Evolutionary conservation across 2,888 invertebrate species (phyloP).

Genomic region (Alviniconcha strummeri): DNA sequence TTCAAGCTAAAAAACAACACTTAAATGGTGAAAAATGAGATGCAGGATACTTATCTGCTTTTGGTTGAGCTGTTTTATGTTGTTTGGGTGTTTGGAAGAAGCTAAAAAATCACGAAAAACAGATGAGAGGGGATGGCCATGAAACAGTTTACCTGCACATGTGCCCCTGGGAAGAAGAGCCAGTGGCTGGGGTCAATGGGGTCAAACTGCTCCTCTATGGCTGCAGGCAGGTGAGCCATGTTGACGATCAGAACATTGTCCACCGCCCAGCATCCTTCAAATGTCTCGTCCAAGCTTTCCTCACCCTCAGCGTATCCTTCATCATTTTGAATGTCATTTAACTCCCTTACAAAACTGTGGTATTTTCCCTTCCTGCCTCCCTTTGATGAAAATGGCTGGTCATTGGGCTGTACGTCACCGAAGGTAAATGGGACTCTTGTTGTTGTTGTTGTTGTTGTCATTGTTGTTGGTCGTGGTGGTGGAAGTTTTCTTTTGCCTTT

Average conservation of each 20-base stretch:
- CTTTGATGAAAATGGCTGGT: not conserved
- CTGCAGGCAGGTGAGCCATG: conserved; percentile 61
- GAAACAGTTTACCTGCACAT: conserved; percentile 65
- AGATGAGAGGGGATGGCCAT: too few species aligned
- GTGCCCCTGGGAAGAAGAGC: conserved; percentile 73
- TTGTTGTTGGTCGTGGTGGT: not conserved
- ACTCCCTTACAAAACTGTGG: not conserved
- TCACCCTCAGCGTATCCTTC: not conserved
- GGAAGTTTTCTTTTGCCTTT: not conserved
- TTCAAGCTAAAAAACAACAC: too few species aligned
- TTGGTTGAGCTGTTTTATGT: too few species aligned
- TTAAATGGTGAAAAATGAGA: too few species aligned
- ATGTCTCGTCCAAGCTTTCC: conserved; percentile 11
- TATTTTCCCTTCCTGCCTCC: not conserved
- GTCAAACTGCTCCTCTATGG: conserved; percentile 71
- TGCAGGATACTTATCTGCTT: too few species aligned
- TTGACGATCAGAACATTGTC: conserved; percentile 73
- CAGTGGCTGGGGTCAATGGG: conserved; percentile 72
- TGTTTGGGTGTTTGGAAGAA: too few species aligned
- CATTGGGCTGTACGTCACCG: not conserved
- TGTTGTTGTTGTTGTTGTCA: not conserved
- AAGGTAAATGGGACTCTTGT: not conserved
- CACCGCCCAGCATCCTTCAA: conserved; percentile 72
- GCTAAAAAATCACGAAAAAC: too few species aligned
- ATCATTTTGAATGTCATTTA: too few species aligned